phyloP scores from a whole-genome alignment of 2,113 vertebrate species.

The Elephas maximus region DNA sequence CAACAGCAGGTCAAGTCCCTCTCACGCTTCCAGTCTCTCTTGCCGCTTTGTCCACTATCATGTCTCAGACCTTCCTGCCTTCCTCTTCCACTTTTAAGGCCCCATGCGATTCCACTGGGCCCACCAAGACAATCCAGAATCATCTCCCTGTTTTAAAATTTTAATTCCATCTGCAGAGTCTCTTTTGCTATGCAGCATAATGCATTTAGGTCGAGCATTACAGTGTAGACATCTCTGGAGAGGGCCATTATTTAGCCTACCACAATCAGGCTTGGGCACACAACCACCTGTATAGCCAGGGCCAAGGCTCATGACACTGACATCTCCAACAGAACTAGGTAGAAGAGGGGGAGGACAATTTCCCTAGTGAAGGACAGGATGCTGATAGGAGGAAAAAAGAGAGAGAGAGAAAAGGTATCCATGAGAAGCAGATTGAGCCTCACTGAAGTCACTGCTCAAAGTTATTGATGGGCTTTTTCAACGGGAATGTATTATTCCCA shows the following conservation, averaged over 20 bases:
- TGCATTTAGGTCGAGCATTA: not conserved
- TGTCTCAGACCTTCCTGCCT: not conserved
- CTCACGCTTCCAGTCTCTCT: not conserved
- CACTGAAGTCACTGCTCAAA: not conserved
- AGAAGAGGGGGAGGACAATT: not conserved
- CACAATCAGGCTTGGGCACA: not conserved
- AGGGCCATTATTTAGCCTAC: not conserved
- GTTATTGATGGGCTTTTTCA: not conserved
- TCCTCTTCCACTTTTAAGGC: not conserved
- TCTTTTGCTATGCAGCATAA: not conserved
- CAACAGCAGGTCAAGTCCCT: not conserved
- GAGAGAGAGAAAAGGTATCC: not conserved
- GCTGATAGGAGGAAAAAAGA: not conserved
- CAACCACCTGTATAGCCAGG: not conserved
- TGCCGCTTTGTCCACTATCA: not conserved
- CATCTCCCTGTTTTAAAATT: not conserved
- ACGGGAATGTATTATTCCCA: not conserved
- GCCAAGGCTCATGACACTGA: not conserved
- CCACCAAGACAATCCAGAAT: not conserved
- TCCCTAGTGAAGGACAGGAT: not conserved
- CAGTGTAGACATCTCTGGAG: not conserved
- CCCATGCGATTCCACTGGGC: not conserved
- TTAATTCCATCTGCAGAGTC: not conserved
- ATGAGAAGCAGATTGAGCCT: not conserved
- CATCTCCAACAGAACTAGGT: not conserved